A percentile compares a stretch with the other conserved stretches of the same genome.
Evolutionary conservation across 2,888 invertebrate species (phyloP).

Genomic region (Dryococelus australis): DNA sequence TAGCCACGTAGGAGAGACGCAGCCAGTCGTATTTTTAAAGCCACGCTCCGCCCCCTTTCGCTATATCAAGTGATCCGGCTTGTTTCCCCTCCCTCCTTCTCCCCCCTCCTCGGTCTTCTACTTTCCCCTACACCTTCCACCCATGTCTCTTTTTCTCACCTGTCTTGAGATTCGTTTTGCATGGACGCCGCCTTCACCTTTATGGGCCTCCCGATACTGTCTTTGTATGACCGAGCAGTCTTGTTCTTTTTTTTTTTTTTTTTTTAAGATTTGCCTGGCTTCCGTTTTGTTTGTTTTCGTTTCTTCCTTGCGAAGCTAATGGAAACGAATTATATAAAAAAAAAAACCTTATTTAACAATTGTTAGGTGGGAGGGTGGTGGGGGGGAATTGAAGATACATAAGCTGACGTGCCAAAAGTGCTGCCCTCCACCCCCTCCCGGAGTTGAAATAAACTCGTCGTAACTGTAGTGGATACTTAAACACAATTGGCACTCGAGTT

Average conservation of each 20-base stretch:
- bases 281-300: not conserved
- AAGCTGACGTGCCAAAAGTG: too few relatives aligned
- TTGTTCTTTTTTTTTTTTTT: too few relatives aligned
- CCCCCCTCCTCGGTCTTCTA: not conserved
- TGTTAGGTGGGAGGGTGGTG: too few relatives aligned
- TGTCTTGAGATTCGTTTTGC: not conserved
- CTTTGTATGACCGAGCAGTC: too few relatives aligned
- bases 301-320: not conserved
- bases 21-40: not conserved
- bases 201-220: not conserved
- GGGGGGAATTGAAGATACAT: too few relatives aligned
- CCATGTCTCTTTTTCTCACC: not conserved
- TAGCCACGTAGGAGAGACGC: not conserved
- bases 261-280: too few relatives aligned
- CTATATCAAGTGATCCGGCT: conserved; percentile 1
- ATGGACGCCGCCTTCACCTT: not conserved
- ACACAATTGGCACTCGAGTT: too few relatives aligned
- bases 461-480: too few relatives aligned
- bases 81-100: not conserved
- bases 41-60: not conserved
- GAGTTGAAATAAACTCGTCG: too few relatives aligned
- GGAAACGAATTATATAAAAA: not conserved
- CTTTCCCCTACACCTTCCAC: not conserved
- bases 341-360: not conserved
- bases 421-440: too few relatives aligned